Base-by-base conservation (phyloP, 2,797 vertebrate genomes). In the Coranthus polyacanthus region DNA sequence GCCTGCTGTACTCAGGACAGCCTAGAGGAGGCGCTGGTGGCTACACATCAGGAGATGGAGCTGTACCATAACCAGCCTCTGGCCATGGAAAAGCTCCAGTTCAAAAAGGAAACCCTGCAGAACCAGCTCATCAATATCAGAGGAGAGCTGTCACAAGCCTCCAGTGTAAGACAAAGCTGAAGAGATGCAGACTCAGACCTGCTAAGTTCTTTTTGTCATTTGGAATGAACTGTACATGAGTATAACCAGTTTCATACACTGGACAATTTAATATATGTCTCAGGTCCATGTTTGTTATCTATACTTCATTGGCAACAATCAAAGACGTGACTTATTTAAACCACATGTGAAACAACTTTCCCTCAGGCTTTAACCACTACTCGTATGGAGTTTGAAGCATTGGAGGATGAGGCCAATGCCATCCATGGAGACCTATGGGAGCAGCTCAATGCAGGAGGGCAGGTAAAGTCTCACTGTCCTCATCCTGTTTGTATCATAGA, bases 381-480 rank as follows among this genome's bases (percentile, higher is more conserved):
- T 82, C 95, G 93, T 0, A 79, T 95, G 15, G 96, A 98, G 89
- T 98, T 97, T 11, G 97, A 98, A 74, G 95, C 88, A 65, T 87
- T 98, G 16, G 97, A 98, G 82, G 95, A 96, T 0, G 96, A 98
- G 49, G 96, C 97, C 66, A 96, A 95, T 0, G 92, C 95, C 57
- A 94, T 98, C 70, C 97, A 98, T 1, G 96, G 97, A 2, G 96
- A 98, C 72, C 92, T 99, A 8, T 98, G 97, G 97, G 97, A 98
- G 68, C 97, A 98, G 79, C 96, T 99, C 44, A 96, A 97, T 74
- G 82, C 96, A 84, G 97, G 97, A 77, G 92, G 93, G 21, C 97
- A 98, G 95, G 97, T 98, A 29, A n/a, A n/a, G n/a, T n/a, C n/a
- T n/a, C n/a, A n/a, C n/a, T n/a, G n/a, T n/a, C n/a, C n/a, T n/a